Evolutionary conservation across 2,888 invertebrate genomes (phyloP).

Genomic region (Plebejus argus): DNA sequence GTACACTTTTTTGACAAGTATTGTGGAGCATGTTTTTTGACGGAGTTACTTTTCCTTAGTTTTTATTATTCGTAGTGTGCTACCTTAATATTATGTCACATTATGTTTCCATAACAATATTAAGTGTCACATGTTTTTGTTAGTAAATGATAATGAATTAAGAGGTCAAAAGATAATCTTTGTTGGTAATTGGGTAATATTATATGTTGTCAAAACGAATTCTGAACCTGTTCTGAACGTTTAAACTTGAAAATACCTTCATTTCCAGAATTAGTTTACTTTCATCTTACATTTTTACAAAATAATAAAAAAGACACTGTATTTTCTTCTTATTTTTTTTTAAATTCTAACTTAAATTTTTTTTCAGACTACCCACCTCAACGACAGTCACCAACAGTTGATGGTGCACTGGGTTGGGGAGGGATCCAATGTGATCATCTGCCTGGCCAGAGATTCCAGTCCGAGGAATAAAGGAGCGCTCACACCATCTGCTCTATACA

Average conservation of each 20-base stretch:
- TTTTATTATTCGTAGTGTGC: too few species aligned
- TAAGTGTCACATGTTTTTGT: not conserved
- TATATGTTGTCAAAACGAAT: not conserved
- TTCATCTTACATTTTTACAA: not conserved
- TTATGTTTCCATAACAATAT: not conserved
- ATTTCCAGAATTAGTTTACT: not conserved
- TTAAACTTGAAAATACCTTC: not conserved
- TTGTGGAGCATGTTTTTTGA: too few species aligned
- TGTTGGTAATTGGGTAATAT: not conserved
- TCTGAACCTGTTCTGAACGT: too few species aligned
- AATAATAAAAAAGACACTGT: too few species aligned
- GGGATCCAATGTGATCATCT: constrained; percentile 92
- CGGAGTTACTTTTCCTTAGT: too few species aligned
- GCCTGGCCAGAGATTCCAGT: constrained; percentile 88
- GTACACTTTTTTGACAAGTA: too few species aligned
- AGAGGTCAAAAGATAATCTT: constrained; percentile 17
- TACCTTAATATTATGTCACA: not conserved
- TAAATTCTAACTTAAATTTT: constrained; percentile 17
- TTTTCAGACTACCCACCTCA: constrained; percentile 86
- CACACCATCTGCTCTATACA: constrained; percentile 89
- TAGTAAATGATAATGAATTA: not conserved
- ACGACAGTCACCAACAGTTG: constrained; percentile 93
- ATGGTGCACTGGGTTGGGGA: constrained; percentile 97
- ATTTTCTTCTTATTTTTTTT: not conserved
- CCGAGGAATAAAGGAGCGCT: constrained; percentile 75